Evolutionary conservation across 1,140 invertebrate genomes (phyloP).

Genomic region (Antheraea mylitta): DNA sequence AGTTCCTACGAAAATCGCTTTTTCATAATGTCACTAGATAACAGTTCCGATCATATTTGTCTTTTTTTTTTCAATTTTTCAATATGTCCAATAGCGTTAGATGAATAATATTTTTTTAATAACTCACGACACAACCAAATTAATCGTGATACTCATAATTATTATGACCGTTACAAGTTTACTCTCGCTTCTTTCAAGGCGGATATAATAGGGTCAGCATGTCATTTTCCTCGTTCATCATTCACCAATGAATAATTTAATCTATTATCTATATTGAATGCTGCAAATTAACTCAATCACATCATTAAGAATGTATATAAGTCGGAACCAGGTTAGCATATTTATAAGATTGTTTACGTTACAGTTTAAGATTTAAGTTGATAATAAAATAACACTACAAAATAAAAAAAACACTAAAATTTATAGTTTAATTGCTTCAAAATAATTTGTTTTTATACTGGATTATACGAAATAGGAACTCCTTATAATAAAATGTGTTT

Average conservation of each 20-base stretch:
- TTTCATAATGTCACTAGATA: no score
- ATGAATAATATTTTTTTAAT: not conserved
- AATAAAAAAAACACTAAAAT: no score
- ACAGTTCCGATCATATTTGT: no score
- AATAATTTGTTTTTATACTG: no score
- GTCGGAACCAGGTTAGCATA: not conserved
- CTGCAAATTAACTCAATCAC: not conserved
- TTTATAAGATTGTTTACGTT: no score
- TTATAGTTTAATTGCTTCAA: no score
- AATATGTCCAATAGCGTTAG: not conserved
- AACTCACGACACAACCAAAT: not conserved
- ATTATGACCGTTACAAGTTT: slow-evolving; percentile 39
- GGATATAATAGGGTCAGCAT: slow-evolving; percentile 47
- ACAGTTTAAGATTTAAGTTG: no score
- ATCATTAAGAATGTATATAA: slow-evolving; percentile 3
- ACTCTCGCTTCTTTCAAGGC: slow-evolving; percentile 45
- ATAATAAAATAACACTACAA: no score
- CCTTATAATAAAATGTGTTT: no score
- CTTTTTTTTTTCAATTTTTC: not conserved
- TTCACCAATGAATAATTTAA: slow-evolving; percentile 1
- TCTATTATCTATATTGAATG: not conserved
- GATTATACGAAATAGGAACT: no score
- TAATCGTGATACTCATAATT: not conserved
- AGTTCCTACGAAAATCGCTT: no score
- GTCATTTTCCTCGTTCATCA: slow-evolving; percentile 58